phyloP scores from a whole-genome alignment of 1,140 invertebrate genomes.

The Thaumatotibia leucotreta region DNA sequence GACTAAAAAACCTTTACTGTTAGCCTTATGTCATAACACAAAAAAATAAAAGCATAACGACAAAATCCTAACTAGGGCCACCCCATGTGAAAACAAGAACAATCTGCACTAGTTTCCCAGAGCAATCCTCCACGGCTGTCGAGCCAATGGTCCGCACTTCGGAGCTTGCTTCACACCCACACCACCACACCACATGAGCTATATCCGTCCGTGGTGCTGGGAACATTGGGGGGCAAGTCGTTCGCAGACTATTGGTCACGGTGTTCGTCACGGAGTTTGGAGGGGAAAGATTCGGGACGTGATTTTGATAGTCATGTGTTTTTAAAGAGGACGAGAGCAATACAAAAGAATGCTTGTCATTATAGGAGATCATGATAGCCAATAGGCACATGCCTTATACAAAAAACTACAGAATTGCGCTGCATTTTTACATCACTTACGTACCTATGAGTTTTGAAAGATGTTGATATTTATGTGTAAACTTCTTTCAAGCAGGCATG shows the following conservation, averaged over 20 bases:
- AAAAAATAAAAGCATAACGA: neutral
- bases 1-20: too few relatives aligned
- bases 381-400: too few relatives aligned
- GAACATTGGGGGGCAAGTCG: constrained; percentile 47
- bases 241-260: constrained; percentile 41
- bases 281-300: neutral
- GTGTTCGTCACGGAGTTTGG: constrained; percentile 34
- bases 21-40: too few relatives aligned
- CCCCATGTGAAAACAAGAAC: constrained; percentile 12
- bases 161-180: constrained; percentile 26
- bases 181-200: neutral
- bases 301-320: neutral
- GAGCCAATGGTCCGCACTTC: constrained; percentile 32
- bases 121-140: constrained; percentile 43
- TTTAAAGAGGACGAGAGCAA: neutral
- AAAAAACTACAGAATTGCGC: too few relatives aligned
- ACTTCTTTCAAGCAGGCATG: too few relatives aligned
- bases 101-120: constrained; percentile 49
- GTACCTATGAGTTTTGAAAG: too few relatives aligned
- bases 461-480: too few relatives aligned
- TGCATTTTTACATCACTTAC: too few relatives aligned
- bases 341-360: too few relatives aligned
- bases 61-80: neutral
- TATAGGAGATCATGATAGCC: too few relatives aligned
- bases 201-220: constrained; percentile 29